Conservation (phyloP, 1,140 invertebrate species). For the Philotrypesis tridentata region DNA sequence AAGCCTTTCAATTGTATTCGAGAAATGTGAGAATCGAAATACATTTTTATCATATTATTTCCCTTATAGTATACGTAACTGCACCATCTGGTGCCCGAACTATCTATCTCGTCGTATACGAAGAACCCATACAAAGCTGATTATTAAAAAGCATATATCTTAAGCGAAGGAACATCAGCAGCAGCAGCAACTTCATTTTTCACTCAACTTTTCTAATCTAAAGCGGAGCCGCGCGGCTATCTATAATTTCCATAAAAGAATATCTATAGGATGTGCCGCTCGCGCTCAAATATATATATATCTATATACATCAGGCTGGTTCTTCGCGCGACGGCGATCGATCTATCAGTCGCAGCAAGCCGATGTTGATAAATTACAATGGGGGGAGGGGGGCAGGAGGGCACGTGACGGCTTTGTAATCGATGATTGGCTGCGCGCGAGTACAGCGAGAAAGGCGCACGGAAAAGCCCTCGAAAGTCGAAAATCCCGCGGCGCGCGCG, state of each 20-base stretch:
- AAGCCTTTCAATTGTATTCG: too few relatives aligned
- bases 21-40: too few relatives aligned
- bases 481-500: not conserved
- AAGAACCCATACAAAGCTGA: too few relatives aligned
- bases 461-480: not conserved
- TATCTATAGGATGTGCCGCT: not conserved
- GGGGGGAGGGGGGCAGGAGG: too few relatives aligned
- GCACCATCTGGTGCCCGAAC: too few relatives aligned
- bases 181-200: conserved; percentile 11
- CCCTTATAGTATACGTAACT: too few relatives aligned
- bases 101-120: too few relatives aligned
- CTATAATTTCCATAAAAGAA: conserved; percentile 42
- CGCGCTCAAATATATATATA: not conserved
- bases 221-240: not conserved
- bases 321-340: not conserved
- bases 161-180: not conserved
- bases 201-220: conserved; percentile 32
- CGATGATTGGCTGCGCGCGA: conserved; percentile 12
- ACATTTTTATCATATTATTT: too few relatives aligned
- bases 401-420: conserved; percentile 36
- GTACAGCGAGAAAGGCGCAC: not conserved
- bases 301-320: not conserved
- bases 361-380: conserved; percentile 40
- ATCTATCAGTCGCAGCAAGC: conserved; percentile 32
- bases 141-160: not conserved